Conservation (phyloP, 2,113 vertebrate genomes). For the Halcyon senegalensis region DNA sequence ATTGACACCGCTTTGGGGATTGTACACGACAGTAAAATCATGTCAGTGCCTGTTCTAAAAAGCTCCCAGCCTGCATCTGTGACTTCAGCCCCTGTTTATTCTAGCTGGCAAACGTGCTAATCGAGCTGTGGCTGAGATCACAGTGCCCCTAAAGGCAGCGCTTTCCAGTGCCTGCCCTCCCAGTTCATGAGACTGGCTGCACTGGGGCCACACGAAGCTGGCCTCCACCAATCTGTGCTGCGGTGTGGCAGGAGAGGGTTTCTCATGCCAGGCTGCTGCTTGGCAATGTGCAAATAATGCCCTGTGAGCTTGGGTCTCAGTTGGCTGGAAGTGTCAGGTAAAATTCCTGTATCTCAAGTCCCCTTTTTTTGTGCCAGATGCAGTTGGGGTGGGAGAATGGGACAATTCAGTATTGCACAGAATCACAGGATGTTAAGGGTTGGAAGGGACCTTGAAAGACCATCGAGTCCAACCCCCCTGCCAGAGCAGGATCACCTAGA, state of each 20-base stretch:
- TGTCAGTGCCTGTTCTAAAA: not conserved
- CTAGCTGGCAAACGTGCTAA: not conserved
- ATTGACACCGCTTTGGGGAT: not conserved
- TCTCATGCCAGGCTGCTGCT: not conserved
- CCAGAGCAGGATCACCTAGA: too few relatives aligned
- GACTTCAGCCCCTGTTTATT: not conserved
- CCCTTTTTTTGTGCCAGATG: accelerated
- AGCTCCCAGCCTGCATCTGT: not conserved
- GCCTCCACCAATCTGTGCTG: not conserved
- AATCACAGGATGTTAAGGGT: too few relatives aligned
- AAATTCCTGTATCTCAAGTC: not conserved
- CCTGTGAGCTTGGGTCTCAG: not conserved
- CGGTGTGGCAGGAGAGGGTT: not conserved
- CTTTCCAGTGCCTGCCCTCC: not conserved
- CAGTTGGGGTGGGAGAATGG: not conserved
- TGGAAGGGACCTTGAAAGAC: too few relatives aligned
- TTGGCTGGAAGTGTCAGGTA: not conserved
- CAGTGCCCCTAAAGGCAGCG: not conserved
- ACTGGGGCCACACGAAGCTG: accelerated
- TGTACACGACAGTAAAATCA: not conserved
- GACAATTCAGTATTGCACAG: not conserved
- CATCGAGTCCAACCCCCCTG: too few relatives aligned
- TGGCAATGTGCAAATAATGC: not conserved
- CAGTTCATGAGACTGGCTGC: not conserved
- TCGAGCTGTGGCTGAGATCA: not conserved